Conservation (phyloP, 2,888 invertebrate species). For the Axea sp. region DNA sequence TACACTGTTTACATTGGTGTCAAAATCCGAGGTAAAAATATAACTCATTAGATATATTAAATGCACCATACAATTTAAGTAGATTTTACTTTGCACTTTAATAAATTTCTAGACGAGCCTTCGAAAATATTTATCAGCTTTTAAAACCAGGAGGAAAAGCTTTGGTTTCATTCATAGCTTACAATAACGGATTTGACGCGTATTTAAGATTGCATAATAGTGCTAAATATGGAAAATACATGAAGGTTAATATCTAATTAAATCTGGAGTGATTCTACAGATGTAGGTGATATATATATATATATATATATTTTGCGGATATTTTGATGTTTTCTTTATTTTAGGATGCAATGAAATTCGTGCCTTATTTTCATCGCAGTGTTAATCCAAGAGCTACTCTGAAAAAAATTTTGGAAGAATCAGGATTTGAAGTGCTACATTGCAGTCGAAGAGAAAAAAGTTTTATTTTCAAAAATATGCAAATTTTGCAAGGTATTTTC, state of each 20-base stretch:
- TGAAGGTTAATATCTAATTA: conserved; percentile 80
- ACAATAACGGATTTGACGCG: conserved; percentile 85
- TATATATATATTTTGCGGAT: too few species aligned
- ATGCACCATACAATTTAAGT: too few species aligned
- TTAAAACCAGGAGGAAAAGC: conserved; percentile 86
- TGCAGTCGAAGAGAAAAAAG: conserved; percentile 83
- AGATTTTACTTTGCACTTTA: too few species aligned
- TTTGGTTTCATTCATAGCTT: conserved; percentile 85
- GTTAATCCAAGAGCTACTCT: conserved; percentile 82
- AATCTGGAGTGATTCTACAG: too few species aligned
- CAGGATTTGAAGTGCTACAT: conserved; percentile 83
- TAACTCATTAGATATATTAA: too few species aligned
- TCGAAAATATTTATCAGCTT: conserved; percentile 84
- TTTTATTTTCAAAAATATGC: conserved; percentile 82
- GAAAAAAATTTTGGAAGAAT: conserved; percentile 81
- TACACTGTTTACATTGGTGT: conserved; percentile 90
- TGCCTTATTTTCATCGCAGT: conserved; percentile 85
- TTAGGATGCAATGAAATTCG: conserved; percentile 83
- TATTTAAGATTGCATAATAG: conserved; percentile 83
- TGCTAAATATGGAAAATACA: conserved; percentile 83
- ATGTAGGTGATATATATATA: too few species aligned
- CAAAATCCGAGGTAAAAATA: conserved; percentile 83
- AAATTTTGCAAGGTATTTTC: conserved; percentile 80
- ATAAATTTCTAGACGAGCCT: conserved; percentile 80
- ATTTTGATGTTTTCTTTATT: conserved; percentile 45